Conservation (phyloP, 2,113 vertebrate genomes). For the Bubo bubo region DNA sequence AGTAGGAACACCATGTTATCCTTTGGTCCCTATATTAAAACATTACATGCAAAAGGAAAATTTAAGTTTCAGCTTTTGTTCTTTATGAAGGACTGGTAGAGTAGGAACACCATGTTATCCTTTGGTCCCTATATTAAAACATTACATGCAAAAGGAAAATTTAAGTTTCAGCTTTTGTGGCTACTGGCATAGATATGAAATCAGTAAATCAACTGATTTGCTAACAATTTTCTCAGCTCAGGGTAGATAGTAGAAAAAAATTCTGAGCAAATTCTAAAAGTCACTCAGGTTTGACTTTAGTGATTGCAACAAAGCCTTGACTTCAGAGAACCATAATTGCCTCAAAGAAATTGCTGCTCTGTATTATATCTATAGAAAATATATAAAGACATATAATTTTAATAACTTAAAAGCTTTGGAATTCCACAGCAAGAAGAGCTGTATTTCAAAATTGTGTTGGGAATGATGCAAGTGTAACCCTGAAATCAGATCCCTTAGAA, state of each 20-base stretch:
- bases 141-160: not conserved
- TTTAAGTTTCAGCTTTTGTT: not conserved
- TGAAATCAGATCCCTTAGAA: not conserved
- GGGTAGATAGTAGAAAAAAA: not conserved
- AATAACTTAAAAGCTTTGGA: slow-evolving; percentile 8
- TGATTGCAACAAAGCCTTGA: not conserved
- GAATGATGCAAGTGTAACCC: not conserved
- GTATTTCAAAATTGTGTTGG: not conserved
- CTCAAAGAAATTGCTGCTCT: not conserved
- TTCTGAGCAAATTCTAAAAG: not conserved
- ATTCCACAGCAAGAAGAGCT: not conserved
- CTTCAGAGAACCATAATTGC: not conserved
- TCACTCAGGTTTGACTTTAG: not conserved
- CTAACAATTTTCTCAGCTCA: not conserved
- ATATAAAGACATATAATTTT: not conserved
- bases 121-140: not conserved
- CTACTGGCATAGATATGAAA: not conserved
- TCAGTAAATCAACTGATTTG: not conserved
- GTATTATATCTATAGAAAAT: not conserved
- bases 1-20: not conserved
- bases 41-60: not conserved
- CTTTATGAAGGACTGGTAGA: not conserved
- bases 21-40: not conserved
- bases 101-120: not conserved
- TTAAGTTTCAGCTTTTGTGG: not conserved